A percentile compares a stretch with the other conserved stretches of the same genome.
These are phyloP conservation scores for Papilio protenor DNA, from an alignment of 2,888 invertebrate species.

Conservation along the genomic window DNA sequence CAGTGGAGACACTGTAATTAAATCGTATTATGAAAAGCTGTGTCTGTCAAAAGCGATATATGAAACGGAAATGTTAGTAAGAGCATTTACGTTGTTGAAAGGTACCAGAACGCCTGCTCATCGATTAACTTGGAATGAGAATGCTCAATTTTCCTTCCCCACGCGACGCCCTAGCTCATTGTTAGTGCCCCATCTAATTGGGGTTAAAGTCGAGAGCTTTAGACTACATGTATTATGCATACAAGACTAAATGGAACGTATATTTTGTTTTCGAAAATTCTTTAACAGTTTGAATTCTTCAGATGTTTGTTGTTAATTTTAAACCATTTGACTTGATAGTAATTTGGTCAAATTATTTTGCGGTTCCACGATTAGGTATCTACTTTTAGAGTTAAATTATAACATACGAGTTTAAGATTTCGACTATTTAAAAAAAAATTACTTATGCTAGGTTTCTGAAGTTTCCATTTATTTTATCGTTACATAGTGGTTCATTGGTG, in stretches of 20 bases:
- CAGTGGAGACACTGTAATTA: background rate
- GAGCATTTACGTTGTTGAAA: background rate
- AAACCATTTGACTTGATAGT: no score
- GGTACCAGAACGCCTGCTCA: background rate
- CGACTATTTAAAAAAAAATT: no score
- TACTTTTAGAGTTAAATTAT: no score
- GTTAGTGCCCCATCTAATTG: slow-evolving; percentile 16
- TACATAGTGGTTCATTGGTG: no score
- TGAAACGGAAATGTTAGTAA: slow-evolving; percentile 16
- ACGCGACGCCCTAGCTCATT: background rate
- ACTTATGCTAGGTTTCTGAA: no score
- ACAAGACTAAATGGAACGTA: background rate
- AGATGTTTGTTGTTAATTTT: background rate
- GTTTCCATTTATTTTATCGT: no score
- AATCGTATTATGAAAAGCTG: background rate
- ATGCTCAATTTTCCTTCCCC: slow-evolving; percentile 17
- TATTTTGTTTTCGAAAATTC: background rate
- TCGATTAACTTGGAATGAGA: slow-evolving; percentile 21
- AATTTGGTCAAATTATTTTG: no score
- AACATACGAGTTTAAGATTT: no score
- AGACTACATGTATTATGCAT: background rate
- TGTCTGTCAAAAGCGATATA: background rate
- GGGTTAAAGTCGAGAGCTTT: slow-evolving; percentile 6
- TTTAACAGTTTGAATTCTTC: background rate
- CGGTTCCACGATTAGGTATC: no score